A percentile compares a stretch with the other conserved stretches of the same genome.
These are phyloP conservation scores for Conops quadrifasciatus DNA, from an alignment of 2,888 invertebrate species.

Conservation along the genomic window DNA sequence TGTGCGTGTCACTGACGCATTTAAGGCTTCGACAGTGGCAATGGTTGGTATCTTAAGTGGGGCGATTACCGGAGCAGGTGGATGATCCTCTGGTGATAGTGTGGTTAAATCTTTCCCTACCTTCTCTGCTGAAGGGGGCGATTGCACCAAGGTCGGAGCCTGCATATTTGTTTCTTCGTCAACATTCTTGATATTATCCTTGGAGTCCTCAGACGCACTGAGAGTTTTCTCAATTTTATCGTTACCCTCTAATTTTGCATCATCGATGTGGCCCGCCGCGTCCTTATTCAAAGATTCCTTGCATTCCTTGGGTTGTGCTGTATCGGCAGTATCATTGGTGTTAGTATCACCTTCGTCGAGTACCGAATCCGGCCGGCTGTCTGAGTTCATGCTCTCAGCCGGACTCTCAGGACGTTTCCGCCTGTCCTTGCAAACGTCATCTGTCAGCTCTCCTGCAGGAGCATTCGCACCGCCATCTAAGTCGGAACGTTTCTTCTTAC, in stretches of 20 bases:
- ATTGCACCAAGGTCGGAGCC: conserved; percentile 53
- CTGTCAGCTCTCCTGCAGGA: conserved; percentile 42
- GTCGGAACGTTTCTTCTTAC: conserved; percentile 68
- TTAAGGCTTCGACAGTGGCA: conserved; percentile 56
- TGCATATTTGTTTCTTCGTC: conserved; percentile 64
- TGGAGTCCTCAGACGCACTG: conserved; percentile 50
- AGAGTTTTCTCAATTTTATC: conserved; percentile 44
- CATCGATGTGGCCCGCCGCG: conserved; percentile 57
- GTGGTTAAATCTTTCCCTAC: conserved; percentile 13
- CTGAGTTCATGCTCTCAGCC: conserved; percentile 83
- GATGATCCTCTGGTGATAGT: conserved; percentile 1
- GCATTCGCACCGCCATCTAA: conserved; percentile 51
- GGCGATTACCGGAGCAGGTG: conserved; percentile 37
- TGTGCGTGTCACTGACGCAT: conserved; percentile 55
- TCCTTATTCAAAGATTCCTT: conserved; percentile 60
- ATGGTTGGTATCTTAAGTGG: conserved; percentile 58
- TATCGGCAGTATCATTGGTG: conserved; percentile 64
- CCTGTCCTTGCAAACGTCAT: conserved; percentile 53
- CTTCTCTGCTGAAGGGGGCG: conserved; percentile 26
- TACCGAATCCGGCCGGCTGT: conserved; percentile 77
- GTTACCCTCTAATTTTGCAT: conserved; percentile 48
- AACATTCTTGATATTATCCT: conserved; percentile 59
- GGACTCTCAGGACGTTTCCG: conserved; percentile 73
- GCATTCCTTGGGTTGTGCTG: conserved; percentile 62
- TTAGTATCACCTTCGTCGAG: conserved; percentile 71